A percentile compares a stretch with the other conserved stretches of the same genome.
Conservation (phyloP, 2,888 invertebrate genomes). For the Caenorhabditis drosophilae region DNA sequence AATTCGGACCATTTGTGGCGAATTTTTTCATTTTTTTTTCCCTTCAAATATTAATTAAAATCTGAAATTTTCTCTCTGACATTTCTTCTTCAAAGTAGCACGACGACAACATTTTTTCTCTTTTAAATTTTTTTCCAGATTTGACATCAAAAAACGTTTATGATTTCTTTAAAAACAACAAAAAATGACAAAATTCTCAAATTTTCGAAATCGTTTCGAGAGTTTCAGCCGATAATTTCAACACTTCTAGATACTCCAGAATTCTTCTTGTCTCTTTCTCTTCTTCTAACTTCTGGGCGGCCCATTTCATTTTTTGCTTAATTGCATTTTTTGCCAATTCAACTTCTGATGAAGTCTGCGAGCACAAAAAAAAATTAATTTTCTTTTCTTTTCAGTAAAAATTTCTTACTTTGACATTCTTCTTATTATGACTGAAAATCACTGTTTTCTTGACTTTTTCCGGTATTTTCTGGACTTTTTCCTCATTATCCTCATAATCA, state of each 20-base stretch:
- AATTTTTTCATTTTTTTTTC: background rate
- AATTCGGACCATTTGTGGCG: conserved; percentile 19
- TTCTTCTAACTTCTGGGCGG: conserved; percentile 8
- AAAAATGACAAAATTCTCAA: background rate
- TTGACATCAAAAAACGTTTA: background rate
- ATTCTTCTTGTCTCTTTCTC: conserved; percentile 5
- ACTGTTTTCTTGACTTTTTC: background rate
- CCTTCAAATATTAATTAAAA: conserved; percentile 1
- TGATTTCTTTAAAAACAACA: background rate
- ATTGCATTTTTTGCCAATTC: conserved; percentile 1
- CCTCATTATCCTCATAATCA: conserved; percentile 4
- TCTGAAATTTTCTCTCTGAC: background rate
- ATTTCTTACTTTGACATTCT: too few species aligned
- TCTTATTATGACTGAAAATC: background rate
- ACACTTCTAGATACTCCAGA: conserved; percentile 4
- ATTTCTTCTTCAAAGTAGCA: too few species aligned
- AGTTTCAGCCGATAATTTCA: conserved; percentile 4
- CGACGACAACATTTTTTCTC: background rate
- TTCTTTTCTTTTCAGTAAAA: too few species aligned
- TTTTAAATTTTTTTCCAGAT: background rate
- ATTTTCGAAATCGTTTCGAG: background rate
- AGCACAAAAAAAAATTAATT: too few species aligned
- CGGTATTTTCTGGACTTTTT: too few species aligned
- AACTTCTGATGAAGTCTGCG: background rate
- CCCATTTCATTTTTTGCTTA: conserved; percentile 29